Percentiles rank a stretch among this genome's conserved stretches.
phyloP scores from a whole-genome alignment of 53 echinoderm and acorn worm species.

The Echinometra lucunter region DNA sequence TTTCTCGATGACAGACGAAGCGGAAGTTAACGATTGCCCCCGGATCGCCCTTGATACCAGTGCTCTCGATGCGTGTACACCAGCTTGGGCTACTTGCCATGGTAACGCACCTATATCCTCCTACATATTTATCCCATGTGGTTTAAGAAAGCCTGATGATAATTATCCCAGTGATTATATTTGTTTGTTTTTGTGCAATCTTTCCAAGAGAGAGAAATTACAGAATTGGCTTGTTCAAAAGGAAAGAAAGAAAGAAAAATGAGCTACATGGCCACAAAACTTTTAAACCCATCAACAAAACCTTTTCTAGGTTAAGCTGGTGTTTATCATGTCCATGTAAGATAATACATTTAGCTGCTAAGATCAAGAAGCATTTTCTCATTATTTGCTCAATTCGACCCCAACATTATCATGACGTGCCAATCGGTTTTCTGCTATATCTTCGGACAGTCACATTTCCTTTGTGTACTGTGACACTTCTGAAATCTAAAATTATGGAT shows the following conservation, averaged over 20 bases:
- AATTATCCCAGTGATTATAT: background rate
- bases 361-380: too few relatives aligned
- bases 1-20: conserved; percentile 24
- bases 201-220: background rate
- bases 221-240: background rate
- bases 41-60: conserved; percentile 22
- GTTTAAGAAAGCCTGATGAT: background rate
- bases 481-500: too few relatives aligned
- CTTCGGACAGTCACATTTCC: too few relatives aligned
- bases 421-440: too few relatives aligned
- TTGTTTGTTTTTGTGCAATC: background rate
- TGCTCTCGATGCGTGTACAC: conserved; percentile 34
- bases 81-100: conserved; percentile 60
- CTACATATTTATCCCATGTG: background rate
- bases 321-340: too few relatives aligned
- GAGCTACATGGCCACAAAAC: too few relatives aligned
- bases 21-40: conserved; percentile 61
- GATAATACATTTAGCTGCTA: too few relatives aligned
- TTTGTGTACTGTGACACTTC: too few relatives aligned
- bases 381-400: too few relatives aligned
- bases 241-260: background rate
- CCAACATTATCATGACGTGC: too few relatives aligned
- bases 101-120: conserved; percentile 43
- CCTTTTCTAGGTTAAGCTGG: background rate
- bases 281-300: background rate